These are phyloP conservation scores for Spongilla lacustris DNA, from an alignment of 37 sponge, comb jelly and placozoan species.

Conservation along the genomic window DNA sequence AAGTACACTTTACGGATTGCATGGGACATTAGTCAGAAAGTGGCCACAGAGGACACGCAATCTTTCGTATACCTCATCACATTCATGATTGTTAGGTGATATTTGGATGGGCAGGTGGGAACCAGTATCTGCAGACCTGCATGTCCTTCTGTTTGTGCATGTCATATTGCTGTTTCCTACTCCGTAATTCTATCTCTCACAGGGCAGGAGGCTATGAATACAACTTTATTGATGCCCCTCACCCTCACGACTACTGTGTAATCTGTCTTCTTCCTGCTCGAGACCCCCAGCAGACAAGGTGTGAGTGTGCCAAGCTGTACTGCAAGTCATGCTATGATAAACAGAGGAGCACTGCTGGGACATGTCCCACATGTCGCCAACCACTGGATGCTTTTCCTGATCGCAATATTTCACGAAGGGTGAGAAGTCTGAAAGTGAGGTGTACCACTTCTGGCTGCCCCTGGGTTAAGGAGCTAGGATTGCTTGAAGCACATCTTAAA, in stretches of 20 bases:
- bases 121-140: too few species aligned
- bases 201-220: constrained; percentile 26
- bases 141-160: too few species aligned
- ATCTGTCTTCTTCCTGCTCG: constrained; percentile 13
- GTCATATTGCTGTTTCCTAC: too few species aligned
- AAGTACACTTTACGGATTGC: too few species aligned
- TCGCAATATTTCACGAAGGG: too few species aligned
- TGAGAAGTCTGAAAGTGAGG: background rate
- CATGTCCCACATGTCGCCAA: constrained; percentile 26
- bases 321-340: constrained; percentile 17
- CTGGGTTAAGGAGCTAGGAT: constrained; percentile 33
- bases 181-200: too few species aligned
- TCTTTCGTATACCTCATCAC: too few species aligned
- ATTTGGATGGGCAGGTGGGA: too few species aligned
- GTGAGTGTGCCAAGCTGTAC: constrained; percentile 33
- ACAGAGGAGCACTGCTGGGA: background rate
- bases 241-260: constrained; percentile 8
- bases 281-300: constrained; percentile 8
- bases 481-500: background rate
- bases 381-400: too few species aligned
- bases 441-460: constrained; percentile 24
- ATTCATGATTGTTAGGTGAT: too few species aligned
- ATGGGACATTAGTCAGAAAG: too few species aligned
- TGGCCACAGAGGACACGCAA: too few species aligned
- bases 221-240: constrained; percentile 3